phyloP scores from a whole-genome alignment of 1,140 invertebrate genomes.

The Acyrthosiphon pisum region DNA sequence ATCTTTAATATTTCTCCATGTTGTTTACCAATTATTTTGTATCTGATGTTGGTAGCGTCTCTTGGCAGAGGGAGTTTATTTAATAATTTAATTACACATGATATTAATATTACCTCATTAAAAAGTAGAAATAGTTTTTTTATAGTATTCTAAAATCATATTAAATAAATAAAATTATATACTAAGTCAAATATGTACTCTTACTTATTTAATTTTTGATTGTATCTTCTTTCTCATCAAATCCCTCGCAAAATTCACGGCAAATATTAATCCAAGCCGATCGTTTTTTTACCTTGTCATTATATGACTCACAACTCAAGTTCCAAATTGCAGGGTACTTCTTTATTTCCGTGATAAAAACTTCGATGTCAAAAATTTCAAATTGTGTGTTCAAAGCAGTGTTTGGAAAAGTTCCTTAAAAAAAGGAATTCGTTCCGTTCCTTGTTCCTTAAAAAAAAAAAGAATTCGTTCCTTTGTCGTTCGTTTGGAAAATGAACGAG shows the following conservation, averaged over 20 bases:
- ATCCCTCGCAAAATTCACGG: conserved; percentile 22
- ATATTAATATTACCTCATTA: neutral
- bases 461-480: too few relatives aligned
- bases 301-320: conserved; percentile 64
- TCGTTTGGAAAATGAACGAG: too few relatives aligned
- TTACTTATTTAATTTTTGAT: conserved; percentile 50
- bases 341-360: conserved; percentile 34
- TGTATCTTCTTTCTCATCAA: conserved; percentile 42
- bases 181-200: conserved; percentile 38
- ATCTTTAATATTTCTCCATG: conserved; percentile 31
- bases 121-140: conserved; percentile 42
- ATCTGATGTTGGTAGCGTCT: conserved; percentile 15
- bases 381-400: conserved; percentile 12
- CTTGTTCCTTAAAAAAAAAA: too few relatives aligned
- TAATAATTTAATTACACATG: conserved; percentile 26
- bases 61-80: neutral
- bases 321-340: conserved; percentile 41
- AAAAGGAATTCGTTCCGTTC: too few relatives aligned
- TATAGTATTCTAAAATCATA: conserved; percentile 42
- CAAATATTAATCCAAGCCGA: conserved; percentile 40
- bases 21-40: conserved; percentile 54
- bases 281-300: conserved; percentile 62
- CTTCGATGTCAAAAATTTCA: conserved; percentile 19
- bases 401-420: too few relatives aligned
- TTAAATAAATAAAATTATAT: conserved; percentile 40